phyloP scores from a whole-genome alignment of 2,888 invertebrate species.

The Amiota mariae region DNA sequence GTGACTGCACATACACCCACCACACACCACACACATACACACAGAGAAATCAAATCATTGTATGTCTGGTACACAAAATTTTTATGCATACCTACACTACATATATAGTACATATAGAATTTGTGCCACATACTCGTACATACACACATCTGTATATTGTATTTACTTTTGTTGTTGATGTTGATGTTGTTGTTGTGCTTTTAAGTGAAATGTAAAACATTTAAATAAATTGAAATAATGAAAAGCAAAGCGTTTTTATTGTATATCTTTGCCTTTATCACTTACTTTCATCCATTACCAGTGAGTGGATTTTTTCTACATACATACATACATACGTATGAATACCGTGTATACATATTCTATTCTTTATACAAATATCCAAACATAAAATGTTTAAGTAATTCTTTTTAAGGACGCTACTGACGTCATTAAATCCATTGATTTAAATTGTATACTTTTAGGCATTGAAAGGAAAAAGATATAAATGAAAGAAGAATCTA shows the following conservation, averaged over 20 bases:
- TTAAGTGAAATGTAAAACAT: slow-evolving; percentile 25
- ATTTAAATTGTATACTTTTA: background rate
- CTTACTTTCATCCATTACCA: too few relatives aligned
- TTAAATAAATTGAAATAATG: slow-evolving; percentile 33
- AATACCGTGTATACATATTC: too few relatives aligned
- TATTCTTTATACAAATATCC: too few relatives aligned
- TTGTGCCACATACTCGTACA: too few relatives aligned
- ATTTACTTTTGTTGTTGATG: slow-evolving; percentile 35
- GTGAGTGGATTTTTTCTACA: background rate
- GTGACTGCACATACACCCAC: slow-evolving; percentile 51
- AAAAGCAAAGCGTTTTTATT: slow-evolving; percentile 18
- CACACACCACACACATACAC: too few relatives aligned
- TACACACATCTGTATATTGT: slow-evolving; percentile 34
- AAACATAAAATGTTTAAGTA: background rate
- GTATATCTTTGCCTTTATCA: too few relatives aligned
- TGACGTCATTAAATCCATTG: background rate
- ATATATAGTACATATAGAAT: too few relatives aligned
- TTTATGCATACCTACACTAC: too few relatives aligned
- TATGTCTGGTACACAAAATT: slow-evolving; percentile 34
- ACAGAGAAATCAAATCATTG: background rate
- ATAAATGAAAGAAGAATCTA: too few relatives aligned
- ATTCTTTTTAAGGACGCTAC: background rate
- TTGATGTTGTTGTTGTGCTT: slow-evolving; percentile 51
- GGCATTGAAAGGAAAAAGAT: background rate
- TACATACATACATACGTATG: too few relatives aligned